phyloP scores from a whole-genome alignment of 2,888 invertebrate genomes.

The Thera britannica region DNA sequence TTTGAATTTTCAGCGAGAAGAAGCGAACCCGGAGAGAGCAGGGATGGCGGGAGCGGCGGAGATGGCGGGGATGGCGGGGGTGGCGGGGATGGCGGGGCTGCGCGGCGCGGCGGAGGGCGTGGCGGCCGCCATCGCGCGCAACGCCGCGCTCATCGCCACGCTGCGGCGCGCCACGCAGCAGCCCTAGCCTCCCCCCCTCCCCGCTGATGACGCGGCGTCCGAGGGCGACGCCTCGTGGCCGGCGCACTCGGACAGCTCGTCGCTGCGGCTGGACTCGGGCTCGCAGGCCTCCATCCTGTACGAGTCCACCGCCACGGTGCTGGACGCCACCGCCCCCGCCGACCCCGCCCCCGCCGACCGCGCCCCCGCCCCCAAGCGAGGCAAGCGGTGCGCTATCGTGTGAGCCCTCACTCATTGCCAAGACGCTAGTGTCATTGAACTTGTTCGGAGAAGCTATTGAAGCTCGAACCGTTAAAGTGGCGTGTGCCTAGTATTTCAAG shows the following conservation, averaged over 20 bases:
- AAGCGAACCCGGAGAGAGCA: not conserved
- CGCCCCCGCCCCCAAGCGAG: not conserved
- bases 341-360: too few relatives aligned
- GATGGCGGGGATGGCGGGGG: slow-evolving; percentile 44
- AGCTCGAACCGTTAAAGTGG: not conserved
- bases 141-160: slow-evolving; percentile 55
- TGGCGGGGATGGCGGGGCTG: slow-evolving; percentile 54
- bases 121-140: slow-evolving; percentile 49
- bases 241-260: slow-evolving; percentile 1
- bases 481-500: not conserved
- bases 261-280: slow-evolving; percentile 17
- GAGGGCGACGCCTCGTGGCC: not conserved
- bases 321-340: slow-evolving; percentile 4
- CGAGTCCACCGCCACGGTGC: slow-evolving; percentile 38
- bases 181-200: slow-evolving; percentile 42
- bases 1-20: too few relatives aligned
- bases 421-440: too few relatives aligned
- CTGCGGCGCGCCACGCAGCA: slow-evolving; percentile 38
- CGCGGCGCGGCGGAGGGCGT: slow-evolving; percentile 62
- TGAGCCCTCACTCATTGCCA: not conserved
- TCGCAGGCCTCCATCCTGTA: slow-evolving; percentile 37
- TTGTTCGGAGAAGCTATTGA: not conserved
- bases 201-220: not conserved
- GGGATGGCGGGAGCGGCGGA: slow-evolving; percentile 13
- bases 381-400: slow-evolving; percentile 15